Conservation (phyloP, 2,797 vertebrate species). For the Hafferia zeledoni region DNA sequence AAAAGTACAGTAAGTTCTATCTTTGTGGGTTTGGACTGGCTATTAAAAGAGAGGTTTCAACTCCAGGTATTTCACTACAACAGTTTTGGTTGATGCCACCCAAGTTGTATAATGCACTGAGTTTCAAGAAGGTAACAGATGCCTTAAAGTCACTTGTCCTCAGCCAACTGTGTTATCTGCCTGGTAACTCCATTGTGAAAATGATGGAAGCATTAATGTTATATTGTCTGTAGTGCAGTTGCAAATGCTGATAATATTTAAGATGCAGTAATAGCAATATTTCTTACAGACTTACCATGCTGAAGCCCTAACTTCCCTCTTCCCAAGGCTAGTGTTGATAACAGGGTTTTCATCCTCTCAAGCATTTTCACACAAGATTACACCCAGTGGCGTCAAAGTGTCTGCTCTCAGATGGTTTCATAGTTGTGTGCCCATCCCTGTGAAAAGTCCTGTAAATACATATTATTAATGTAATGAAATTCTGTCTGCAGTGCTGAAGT, state of each 20-base stretch:
- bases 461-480: slow-evolving; percentile 2
- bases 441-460: not conserved
- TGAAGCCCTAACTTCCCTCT: not conserved
- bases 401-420: slow-evolving; percentile 12
- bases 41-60: not conserved
- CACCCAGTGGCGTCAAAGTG: not conserved
- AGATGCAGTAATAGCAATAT: not conserved
- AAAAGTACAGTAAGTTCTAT: not conserved
- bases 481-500: slow-evolving; percentile 89
- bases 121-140: not conserved
- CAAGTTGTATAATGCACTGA: not conserved
- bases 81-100: not conserved
- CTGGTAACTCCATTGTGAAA: not conserved
- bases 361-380: slow-evolving; percentile 35
- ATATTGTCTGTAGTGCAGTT: not conserved
- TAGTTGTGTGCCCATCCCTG: not conserved
- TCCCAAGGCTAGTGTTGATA: not conserved
- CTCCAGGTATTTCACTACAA: not conserved
- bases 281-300: not conserved
- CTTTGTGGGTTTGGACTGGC: not conserved
- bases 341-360: slow-evolving; percentile 22
- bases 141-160: not conserved
- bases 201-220: not conserved
- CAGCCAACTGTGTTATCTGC: not conserved
- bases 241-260: slow-evolving; percentile 18